phyloP scores from a whole-genome alignment of 2,113 vertebrate genomes.

The Leptobrachium leishanense region DNA sequence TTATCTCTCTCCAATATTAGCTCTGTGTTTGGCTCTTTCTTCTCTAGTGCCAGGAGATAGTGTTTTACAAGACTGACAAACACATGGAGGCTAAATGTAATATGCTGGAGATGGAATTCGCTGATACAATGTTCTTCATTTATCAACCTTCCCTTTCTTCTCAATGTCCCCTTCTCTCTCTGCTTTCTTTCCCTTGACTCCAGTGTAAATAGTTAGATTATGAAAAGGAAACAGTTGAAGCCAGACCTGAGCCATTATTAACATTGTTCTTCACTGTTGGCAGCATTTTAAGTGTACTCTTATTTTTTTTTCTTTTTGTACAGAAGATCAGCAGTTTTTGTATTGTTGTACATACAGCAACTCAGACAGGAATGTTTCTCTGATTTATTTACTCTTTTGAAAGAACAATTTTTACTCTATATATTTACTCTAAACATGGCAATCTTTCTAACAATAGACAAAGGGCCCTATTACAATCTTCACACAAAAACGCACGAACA shows the following conservation, averaged over 20 bases:
- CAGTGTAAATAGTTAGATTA: constrained; percentile 5
- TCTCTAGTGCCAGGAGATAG: constrained; percentile 33
- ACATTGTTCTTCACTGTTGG: constrained; percentile 29
- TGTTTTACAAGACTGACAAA: constrained; percentile 49
- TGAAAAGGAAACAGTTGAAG: neutral
- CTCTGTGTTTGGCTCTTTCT: constrained; percentile 40
- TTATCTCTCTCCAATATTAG: constrained; percentile 45
- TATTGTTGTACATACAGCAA: neutral
- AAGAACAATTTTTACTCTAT: neutral
- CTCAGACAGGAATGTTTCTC: constrained; percentile 12
- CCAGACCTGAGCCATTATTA: constrained; percentile 38
- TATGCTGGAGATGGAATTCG: constrained; percentile 45
- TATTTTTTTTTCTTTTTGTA: constrained; percentile 2
- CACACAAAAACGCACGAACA: too few species aligned
- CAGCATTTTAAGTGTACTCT: constrained; percentile 10
- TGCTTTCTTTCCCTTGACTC: constrained; percentile 19
- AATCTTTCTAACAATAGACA: neutral
- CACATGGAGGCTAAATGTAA: constrained; percentile 45
- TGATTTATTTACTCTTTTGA: constrained; percentile 19
- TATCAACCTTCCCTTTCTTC: constrained; percentile 14
- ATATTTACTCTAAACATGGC: neutral
- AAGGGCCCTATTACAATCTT: neutral
- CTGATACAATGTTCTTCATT: constrained; percentile 33
- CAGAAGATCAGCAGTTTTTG: constrained; percentile 15
- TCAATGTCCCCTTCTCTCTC: constrained; percentile 13